Conservation (phyloP, 2,113 vertebrate genomes). For the Ondatra zibethicus region DNA sequence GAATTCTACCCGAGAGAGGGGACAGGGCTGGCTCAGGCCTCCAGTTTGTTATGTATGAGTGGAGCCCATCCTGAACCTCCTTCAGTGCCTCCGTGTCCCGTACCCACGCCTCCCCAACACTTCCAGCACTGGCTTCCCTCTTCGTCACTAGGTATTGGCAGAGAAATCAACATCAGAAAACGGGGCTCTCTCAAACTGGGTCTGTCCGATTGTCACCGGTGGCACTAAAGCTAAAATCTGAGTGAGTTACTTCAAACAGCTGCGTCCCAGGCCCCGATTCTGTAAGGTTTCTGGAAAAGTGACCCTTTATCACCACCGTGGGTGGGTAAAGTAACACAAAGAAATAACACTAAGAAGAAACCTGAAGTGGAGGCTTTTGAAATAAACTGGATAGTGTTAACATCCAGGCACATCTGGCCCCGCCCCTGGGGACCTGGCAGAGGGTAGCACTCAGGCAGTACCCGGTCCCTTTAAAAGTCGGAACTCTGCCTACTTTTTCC, state of each 20-base stretch:
- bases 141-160: background rate
- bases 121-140: background rate
- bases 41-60: background rate
- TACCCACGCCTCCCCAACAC: background rate
- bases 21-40: background rate
- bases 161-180: background rate
- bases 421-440: no score
- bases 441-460: no score
- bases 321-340: background rate
- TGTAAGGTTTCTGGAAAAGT: background rate
- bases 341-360: background rate
- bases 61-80: background rate
- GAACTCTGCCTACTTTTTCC: no score
- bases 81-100: background rate
- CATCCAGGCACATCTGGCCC: no score
- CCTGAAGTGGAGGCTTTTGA: background rate
- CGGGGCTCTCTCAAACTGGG: fast-evolving
- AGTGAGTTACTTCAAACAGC: background rate
- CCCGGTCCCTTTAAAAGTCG: no score
- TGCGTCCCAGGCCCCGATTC: background rate
- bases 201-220: background rate
- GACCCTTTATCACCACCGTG: background rate
- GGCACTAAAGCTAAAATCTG: background rate
- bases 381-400: background rate
- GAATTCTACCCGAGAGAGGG: no score